A percentile compares a stretch with the other conserved stretches of the same genome.
phyloP scores from a whole-genome alignment of 2,888 invertebrate species.

The Gasteruption jaculator region DNA sequence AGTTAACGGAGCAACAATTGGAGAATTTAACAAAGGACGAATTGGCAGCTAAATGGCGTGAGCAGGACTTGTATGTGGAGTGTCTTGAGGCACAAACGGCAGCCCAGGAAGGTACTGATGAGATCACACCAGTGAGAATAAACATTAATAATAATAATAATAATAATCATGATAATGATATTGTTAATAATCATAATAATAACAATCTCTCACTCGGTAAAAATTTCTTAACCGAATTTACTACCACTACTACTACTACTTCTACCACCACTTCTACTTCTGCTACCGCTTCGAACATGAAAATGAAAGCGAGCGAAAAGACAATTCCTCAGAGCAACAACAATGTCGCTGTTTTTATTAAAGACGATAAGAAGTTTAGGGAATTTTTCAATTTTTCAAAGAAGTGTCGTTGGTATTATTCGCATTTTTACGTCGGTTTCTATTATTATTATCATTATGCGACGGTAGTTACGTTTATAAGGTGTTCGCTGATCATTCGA shows the following conservation, averaged over 20 bases:
- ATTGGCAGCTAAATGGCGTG: constrained; percentile 67
- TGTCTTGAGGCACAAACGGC: constrained; percentile 69
- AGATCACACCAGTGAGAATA: constrained; percentile 43
- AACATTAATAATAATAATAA: constrained; percentile 17
- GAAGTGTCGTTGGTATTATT: background rate
- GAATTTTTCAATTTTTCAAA: constrained; percentile 12
- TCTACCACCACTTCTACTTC: too few species aligned
- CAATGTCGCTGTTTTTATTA: too few species aligned
- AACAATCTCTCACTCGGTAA: too few species aligned
- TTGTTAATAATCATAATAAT: too few species aligned
- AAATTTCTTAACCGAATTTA: constrained; percentile 40
- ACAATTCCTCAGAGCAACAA: too few species aligned
- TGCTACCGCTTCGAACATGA: too few species aligned
- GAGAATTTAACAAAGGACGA: constrained; percentile 63
- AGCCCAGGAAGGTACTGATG: constrained; percentile 77
- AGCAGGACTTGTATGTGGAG: constrained; percentile 74
- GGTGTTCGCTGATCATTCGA: too few species aligned
- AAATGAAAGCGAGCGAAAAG: too few species aligned
- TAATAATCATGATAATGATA: constrained; percentile 12
- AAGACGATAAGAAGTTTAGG: constrained; percentile 36
- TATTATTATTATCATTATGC: too few species aligned
- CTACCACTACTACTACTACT: too few species aligned
- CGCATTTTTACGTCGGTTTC: too few species aligned
- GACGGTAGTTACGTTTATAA: too few species aligned
- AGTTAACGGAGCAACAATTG: constrained; percentile 63